Conservation (phyloP, 2,113 vertebrate species). For the Todiramphus chloris region DNA sequence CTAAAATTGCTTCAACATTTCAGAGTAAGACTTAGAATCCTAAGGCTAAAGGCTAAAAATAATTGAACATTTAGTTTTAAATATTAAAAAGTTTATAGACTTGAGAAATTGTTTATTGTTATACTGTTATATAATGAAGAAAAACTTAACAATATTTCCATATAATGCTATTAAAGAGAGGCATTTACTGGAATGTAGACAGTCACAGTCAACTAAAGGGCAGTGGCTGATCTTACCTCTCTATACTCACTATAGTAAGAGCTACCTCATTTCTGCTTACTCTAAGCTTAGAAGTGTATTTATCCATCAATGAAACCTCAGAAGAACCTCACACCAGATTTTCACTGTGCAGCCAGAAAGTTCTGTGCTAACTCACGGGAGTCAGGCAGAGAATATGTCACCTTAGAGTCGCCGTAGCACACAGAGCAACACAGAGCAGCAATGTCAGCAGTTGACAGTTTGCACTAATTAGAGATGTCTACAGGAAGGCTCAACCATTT, state of each 20-base stretch:
- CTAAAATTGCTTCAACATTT: constrained; percentile 6
- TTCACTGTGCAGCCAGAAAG: not conserved
- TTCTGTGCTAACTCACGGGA: not conserved
- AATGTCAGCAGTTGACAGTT: not conserved
- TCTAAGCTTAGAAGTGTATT: not conserved
- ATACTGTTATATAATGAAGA: not conserved
- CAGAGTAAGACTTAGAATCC: not conserved
- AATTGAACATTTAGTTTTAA: not conserved
- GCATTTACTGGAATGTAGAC: not conserved
- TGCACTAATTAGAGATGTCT: not conserved
- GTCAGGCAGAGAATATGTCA: not conserved
- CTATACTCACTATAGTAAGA: not conserved
- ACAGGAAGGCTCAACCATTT: not conserved
- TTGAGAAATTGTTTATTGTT: not conserved
- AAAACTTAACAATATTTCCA: not conserved
- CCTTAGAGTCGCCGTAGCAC: not conserved
- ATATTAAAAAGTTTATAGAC: not conserved
- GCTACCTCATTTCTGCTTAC: not conserved
- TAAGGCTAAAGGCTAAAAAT: not conserved
- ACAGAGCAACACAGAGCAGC: not conserved
- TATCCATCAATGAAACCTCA: not conserved
- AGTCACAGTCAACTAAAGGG: not conserved
- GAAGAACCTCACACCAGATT: rapidly evolving
- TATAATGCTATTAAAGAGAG: not conserved
- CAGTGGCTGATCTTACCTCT: not conserved